phyloP scores from a whole-genome alignment of 2,113 vertebrate species.

The Trogon surrucura region DNA sequence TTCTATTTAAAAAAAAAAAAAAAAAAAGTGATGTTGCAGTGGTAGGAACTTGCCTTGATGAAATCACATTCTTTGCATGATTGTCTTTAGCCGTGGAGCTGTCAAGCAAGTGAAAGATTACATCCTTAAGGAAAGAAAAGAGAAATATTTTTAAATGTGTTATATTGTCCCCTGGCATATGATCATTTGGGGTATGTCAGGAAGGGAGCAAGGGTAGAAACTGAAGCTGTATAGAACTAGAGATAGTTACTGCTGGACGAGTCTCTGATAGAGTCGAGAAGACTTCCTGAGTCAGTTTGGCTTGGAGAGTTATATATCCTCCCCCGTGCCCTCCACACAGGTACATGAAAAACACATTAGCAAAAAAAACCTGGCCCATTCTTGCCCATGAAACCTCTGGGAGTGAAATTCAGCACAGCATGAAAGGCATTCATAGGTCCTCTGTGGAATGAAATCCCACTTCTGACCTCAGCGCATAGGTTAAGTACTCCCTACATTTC shows the following conservation, averaged over 20 bases:
- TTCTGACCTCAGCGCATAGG: not conserved
- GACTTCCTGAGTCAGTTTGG: not conserved
- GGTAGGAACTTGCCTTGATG: not conserved
- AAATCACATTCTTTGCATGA: rapidly evolving
- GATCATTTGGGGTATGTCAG: not conserved
- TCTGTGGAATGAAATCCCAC: not conserved
- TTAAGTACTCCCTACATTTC: not conserved
- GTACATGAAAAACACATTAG: not conserved
- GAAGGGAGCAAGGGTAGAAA: not conserved
- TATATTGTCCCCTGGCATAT: not conserved
- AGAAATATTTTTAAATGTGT: not conserved
- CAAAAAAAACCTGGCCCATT: not conserved
- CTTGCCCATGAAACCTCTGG: not conserved
- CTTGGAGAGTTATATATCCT: not conserved
- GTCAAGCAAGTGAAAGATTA: not conserved
- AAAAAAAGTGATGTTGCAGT: not conserved
- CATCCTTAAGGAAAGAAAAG: not conserved
- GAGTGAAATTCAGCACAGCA: not conserved
- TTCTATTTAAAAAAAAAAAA: too few relatives aligned
- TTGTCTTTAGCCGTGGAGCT: not conserved
- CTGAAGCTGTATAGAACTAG: not conserved
- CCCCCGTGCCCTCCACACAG: not conserved
- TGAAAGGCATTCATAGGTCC: rapidly evolving
- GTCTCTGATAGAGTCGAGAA: not conserved
- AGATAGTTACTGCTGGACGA: not conserved